Evolutionary conservation across 2,888 invertebrate species (phyloP), one percentile per base, ranked within the genome.

Genomic region (Ceratothoa steindachneri): DNA sequence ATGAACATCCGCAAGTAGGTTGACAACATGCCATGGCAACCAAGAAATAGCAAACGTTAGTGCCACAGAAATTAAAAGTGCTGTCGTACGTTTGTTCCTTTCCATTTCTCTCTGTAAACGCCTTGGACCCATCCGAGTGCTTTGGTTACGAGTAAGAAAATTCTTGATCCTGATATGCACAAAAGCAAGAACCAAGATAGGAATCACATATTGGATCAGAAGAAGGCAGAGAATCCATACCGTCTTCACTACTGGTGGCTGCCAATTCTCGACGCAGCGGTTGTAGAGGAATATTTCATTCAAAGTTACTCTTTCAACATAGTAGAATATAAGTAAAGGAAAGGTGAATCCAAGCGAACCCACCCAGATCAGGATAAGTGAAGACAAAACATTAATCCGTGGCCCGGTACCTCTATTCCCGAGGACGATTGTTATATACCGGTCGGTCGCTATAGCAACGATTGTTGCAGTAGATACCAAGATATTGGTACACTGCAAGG

Each of bases 391-490:
- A 19, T 80, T 79, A 4, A 73, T 41, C 64, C 74, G 69, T 41
- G 80, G 67, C 65, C 80, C 71, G 73, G 78, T 71, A 67, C 75
- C 71, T 3, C 82, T 84, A 1, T 84, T 84, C 30, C 84, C 85
- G 73, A 84, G 83, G 1, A 87, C 86, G 74, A 87, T 87, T 53
- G 87, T 84, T 77, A 82, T 82, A 80, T 84, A 84, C 30, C 85
- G 82, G 74, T 85, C 85, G 28, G 85, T 81, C 12, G 85, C 84
- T 52, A 89, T 89, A 70, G 88, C 87, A 0, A 88, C 86, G 69
- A 89, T 88, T 70, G 88, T 88, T 74, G 88, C 87, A 0, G 88
- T 87, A 0, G 88, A 88, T 28, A 89, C 87, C 82, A 88, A 88
- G 60, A 88, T 86, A 82, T 88, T 88, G 77, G 87, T 85, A 1